These are phyloP conservation scores for Oreochromis aureus DNA, from an alignment of 2,113 vertebrate genomes.

Conservation along the genomic window DNA sequence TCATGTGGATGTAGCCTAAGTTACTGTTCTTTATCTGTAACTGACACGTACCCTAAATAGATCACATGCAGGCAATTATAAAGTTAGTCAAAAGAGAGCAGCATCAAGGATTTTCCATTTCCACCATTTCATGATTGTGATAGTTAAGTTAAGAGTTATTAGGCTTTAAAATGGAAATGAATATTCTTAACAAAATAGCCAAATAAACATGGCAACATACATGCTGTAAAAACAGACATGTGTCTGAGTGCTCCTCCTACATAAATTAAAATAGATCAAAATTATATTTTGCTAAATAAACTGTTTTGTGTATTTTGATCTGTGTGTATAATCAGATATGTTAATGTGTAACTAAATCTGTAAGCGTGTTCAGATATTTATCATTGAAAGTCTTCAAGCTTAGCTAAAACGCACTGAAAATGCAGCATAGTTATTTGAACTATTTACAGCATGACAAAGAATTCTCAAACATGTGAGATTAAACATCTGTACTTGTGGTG, in stretches of 20 bases:
- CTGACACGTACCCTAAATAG: not conserved
- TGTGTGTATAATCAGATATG: not conserved
- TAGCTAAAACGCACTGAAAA: not conserved
- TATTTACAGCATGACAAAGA: not conserved
- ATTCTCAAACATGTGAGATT: not conserved
- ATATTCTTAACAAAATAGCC: not conserved
- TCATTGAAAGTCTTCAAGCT: not conserved
- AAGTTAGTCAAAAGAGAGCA: not conserved
- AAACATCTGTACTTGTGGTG: not conserved
- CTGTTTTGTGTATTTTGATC: not conserved
- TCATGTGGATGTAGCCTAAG: not conserved
- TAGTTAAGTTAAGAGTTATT: not conserved
- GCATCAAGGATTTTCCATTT: not conserved
- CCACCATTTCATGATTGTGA: not conserved
- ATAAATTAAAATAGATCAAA: not conserved
- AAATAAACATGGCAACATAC: not conserved
- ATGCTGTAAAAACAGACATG: not conserved
- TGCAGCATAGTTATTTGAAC: not conserved
- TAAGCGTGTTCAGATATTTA: not conserved
- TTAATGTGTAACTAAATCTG: not conserved
- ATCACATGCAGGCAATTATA: not conserved
- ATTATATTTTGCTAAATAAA: not conserved
- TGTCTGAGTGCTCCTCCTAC: not conserved
- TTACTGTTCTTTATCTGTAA: not conserved
- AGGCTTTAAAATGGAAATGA: not conserved